Base-by-base conservation (phyloP, 64 coral and sea anemone genomes). In the Acropora tenuis region DNA sequence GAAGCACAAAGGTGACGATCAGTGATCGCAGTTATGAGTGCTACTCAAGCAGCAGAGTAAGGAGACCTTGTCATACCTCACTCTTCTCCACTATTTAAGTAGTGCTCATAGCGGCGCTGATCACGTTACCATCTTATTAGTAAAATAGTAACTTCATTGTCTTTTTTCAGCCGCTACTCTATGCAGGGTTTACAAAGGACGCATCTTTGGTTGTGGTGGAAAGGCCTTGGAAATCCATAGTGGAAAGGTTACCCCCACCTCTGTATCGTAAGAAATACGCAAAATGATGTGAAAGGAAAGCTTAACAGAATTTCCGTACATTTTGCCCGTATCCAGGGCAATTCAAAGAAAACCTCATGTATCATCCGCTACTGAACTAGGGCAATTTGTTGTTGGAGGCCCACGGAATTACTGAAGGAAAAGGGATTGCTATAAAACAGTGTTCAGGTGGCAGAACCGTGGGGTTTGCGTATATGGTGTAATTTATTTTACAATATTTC, bases 241-340 rank as follows among this genome's bases (percentile, higher is more conserved):
- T 99, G 75, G 94, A 99, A 17, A 91, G 65, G 6, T 47, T 99
- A 5, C 97, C 97, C 1, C 94, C 97, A 1, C 91, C 97, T 9
- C 73, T 99, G 47, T 87, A 94, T 45, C 88, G 94, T 15, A 99
- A 96, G 66, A 89, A 87, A 76, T 99, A 96, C 57, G 97, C 91
- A 75, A 97, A 82, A 0, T n/a, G 68, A 71, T 71, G 4, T 8
- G 15, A 11, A 20, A 10, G 40, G 9, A 15, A 63, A 13, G 59
- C 59, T 63, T 13, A 9, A 13, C 59, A 13, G 59, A 10, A 9
- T 63, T 63, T 63, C 59, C 2, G 59, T 63, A 12, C 13, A 63
- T 63, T 30, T 30, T 30, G 30, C 30, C 30, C 30, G 30, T 30
- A 30, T 30, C 30, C 30, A 30, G 30, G 30, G 30, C 30, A 30